Evolutionary conservation across 2,888 invertebrate species (phyloP).

Genomic region (Tricholauxania praeusta): DNA sequence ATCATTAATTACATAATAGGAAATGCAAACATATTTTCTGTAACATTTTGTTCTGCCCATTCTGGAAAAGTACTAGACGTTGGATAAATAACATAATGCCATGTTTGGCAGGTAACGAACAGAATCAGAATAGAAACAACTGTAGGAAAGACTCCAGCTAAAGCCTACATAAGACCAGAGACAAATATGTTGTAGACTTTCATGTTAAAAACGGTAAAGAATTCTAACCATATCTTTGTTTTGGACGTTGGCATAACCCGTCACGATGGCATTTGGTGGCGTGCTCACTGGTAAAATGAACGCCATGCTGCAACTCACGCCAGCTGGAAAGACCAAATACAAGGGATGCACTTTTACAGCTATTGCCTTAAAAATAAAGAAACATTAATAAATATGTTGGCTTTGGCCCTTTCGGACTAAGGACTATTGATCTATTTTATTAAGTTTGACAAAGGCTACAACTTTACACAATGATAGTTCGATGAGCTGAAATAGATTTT

Average conservation of each 20-base stretch:
- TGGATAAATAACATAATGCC: conserved; percentile 44
- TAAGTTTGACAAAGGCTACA: too few species aligned
- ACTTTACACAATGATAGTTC: too few species aligned
- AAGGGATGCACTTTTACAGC: conserved; percentile 81
- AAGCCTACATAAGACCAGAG: conserved; percentile 68
- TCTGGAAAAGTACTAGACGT: conserved; percentile 37
- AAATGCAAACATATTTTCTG: not conserved
- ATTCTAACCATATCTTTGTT: conserved; percentile 77
- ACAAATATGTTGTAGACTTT: not conserved
- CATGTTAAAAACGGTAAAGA: not conserved
- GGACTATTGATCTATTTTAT: too few species aligned
- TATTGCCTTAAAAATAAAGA: conserved; percentile 70
- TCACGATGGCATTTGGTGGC: conserved; percentile 93
- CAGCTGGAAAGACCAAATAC: conserved; percentile 86
- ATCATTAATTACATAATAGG: not conserved
- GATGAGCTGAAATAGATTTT: too few species aligned
- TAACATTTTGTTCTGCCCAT: conserved; percentile 35
- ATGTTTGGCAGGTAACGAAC: conserved; percentile 66
- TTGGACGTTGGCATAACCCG: conserved; percentile 81
- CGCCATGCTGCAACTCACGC: conserved; percentile 88
- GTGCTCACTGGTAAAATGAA: conserved; percentile 95
- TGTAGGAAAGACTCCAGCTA: conserved; percentile 81
- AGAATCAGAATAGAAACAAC: conserved; percentile 78
- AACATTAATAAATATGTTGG: not conserved
- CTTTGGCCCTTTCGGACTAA: not conserved